These are phyloP conservation scores for Monopterus albus DNA, from an alignment of 2,113 vertebrate genomes.

Conservation along the genomic window DNA sequence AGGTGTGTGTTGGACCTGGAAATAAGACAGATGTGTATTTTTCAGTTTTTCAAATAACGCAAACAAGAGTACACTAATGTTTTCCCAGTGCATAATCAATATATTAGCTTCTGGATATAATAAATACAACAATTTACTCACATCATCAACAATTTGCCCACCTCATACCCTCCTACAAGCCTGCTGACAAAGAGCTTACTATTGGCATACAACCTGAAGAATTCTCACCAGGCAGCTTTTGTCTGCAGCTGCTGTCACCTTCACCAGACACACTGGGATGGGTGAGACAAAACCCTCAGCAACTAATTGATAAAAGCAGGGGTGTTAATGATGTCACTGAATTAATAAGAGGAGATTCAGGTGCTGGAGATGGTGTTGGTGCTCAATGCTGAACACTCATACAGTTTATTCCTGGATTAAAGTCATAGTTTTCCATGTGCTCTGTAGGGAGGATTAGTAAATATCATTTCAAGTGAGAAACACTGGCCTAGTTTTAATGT, in stretches of 20 bases:
- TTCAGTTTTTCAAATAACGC: background rate
- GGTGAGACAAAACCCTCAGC: constrained; percentile 23
- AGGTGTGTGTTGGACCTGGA: background rate
- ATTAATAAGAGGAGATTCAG: constrained; percentile 14
- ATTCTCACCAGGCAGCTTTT: background rate
- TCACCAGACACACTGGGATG: constrained; percentile 11
- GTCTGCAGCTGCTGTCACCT: background rate
- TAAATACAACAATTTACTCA: too few species aligned
- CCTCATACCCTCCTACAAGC: background rate
- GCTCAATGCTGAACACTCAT: background rate
- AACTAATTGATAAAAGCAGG: constrained; percentile 28
- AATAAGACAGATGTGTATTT: background rate
- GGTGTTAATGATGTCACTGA: constrained; percentile 33
- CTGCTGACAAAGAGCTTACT: too few species aligned
- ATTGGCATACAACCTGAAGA: background rate
- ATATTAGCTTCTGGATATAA: too few species aligned
- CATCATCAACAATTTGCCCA: background rate
- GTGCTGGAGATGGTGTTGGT: constrained; percentile 2
- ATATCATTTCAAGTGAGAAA: background rate
- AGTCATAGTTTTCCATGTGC: background rate
- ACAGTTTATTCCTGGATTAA: background rate
- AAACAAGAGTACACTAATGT: background rate
- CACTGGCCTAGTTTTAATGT: background rate
- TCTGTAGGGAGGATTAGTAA: background rate
- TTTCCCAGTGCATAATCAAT: background rate